phyloP scores from a whole-genome alignment of 1,140 invertebrate species.

The Telenomus remus region DNA sequence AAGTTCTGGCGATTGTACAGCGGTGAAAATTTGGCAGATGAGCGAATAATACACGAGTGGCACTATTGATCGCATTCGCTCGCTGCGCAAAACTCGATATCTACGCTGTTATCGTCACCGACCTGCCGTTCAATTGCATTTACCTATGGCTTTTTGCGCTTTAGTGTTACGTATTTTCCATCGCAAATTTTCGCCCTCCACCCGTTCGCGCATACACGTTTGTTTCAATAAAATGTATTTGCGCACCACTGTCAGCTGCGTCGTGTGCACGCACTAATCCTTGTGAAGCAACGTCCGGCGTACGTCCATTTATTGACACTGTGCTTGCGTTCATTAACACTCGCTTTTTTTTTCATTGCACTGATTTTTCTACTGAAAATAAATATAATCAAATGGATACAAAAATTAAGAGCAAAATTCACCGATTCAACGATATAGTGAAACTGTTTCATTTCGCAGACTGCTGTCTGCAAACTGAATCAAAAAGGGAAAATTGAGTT shows the following conservation, averaged over 20 bases:
- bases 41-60: constrained; percentile 55
- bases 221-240: constrained; percentile 16
- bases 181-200: constrained; percentile 50
- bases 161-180: constrained; percentile 56
- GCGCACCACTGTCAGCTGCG: not conserved
- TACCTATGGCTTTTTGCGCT: constrained; percentile 60
- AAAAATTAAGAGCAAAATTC: not conserved
- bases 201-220: constrained; percentile 7
- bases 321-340: constrained; percentile 29
- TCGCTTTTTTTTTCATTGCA: constrained; percentile 11
- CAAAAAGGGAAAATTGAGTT: too few relatives aligned
- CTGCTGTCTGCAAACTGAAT: too few relatives aligned
- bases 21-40: constrained; percentile 59
- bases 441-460: too few relatives aligned
- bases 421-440: too few relatives aligned
- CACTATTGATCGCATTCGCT: constrained; percentile 60
- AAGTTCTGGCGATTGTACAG: constrained; percentile 37
- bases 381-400: not conserved
- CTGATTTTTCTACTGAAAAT: not conserved
- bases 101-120: constrained; percentile 60
- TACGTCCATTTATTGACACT: constrained; percentile 35
- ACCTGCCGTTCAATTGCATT: constrained; percentile 60
- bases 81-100: constrained; percentile 60
- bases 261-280: constrained; percentile 22
- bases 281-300: constrained; percentile 29